Evolutionary conservation across 2,797 vertebrate species (phyloP).

Genomic region (Brachyalestes nurse): DNA sequence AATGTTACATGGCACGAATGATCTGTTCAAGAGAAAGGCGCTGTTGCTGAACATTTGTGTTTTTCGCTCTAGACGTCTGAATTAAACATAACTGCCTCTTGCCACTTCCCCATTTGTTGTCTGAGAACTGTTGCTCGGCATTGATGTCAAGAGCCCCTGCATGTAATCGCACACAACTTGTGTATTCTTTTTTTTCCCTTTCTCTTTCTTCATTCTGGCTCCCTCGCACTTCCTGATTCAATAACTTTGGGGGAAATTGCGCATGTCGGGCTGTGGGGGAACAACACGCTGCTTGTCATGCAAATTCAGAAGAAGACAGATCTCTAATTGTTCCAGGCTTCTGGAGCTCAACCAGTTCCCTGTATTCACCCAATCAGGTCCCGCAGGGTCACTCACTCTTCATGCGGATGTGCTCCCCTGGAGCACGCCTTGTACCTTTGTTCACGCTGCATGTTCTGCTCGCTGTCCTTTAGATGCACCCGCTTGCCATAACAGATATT

Average conservation of each 20-base stretch:
- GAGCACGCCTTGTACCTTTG: conserved; percentile 63
- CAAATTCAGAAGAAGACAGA: conserved; percentile 66
- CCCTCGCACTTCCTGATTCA: conserved; percentile 44
- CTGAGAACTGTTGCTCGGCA: conserved; percentile 17
- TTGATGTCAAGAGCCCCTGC: neutral
- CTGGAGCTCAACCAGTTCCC: conserved; percentile 59
- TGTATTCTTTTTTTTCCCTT: conserved; percentile 6
- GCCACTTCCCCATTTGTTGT: conserved; percentile 54
- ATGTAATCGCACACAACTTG: conserved; percentile 20
- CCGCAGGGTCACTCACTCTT: conserved; percentile 42
- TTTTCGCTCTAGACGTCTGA: neutral
- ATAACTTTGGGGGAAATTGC: conserved; percentile 48
- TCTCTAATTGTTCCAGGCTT: conserved; percentile 70
- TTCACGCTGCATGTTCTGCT: conserved; percentile 66
- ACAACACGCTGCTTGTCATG: conserved; percentile 65
- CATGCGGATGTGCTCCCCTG: conserved; percentile 62
- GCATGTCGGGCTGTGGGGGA: conserved; percentile 42
- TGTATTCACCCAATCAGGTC: conserved; percentile 55
- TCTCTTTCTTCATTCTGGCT: conserved; percentile 2
- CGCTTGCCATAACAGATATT: conserved; percentile 50
- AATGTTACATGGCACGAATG: neutral
- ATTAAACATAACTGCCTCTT: conserved; percentile 40
- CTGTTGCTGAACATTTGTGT: neutral
- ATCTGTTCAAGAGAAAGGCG: neutral
- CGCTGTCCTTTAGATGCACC: conserved; percentile 64